These are phyloP conservation scores for Ypsolopha scabrella DNA, from an alignment of 2,888 invertebrate genomes.

Conservation along the genomic window DNA sequence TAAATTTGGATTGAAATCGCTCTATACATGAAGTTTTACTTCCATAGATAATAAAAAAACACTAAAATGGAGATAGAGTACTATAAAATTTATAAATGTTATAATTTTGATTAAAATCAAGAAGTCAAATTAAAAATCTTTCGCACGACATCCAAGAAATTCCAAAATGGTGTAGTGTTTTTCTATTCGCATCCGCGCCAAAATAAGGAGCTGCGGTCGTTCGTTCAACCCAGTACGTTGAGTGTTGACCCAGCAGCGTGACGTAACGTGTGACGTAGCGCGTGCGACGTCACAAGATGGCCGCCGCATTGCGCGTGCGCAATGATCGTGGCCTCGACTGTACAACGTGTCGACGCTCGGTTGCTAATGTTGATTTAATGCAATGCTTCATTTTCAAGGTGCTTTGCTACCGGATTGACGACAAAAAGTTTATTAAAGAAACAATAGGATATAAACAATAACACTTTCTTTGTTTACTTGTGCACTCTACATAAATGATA, in stretches of 20 bases:
- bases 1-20: no score
- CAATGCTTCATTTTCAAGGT: not conserved
- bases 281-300: slow-evolving; percentile 37
- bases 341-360: slow-evolving; percentile 15
- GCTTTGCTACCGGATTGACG: not conserved
- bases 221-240: slow-evolving; percentile 37
- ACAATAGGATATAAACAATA: no score
- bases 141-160: slow-evolving; percentile 9
- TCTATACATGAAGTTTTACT: no score
- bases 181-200: slow-evolving; percentile 30
- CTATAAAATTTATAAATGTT: no score
- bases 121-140: not conserved
- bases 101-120: not conserved
- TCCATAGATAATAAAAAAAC: no score
- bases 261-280: slow-evolving; percentile 24
- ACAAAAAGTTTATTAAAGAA: no score
- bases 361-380: not conserved
- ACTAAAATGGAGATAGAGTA: no score
- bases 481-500: no score
- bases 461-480: no score
- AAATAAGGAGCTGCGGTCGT: slow-evolving; percentile 61
- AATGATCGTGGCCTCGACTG: slow-evolving; percentile 8
- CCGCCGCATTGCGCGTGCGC: slow-evolving; percentile 12
- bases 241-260: slow-evolving; percentile 28
- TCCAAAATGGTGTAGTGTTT: slow-evolving; percentile 42